Evolutionary conservation across 2,888 invertebrate species (phyloP), one percentile per base, ranked within the genome.

Genomic region (Seladonia tumulorum): DNA sequence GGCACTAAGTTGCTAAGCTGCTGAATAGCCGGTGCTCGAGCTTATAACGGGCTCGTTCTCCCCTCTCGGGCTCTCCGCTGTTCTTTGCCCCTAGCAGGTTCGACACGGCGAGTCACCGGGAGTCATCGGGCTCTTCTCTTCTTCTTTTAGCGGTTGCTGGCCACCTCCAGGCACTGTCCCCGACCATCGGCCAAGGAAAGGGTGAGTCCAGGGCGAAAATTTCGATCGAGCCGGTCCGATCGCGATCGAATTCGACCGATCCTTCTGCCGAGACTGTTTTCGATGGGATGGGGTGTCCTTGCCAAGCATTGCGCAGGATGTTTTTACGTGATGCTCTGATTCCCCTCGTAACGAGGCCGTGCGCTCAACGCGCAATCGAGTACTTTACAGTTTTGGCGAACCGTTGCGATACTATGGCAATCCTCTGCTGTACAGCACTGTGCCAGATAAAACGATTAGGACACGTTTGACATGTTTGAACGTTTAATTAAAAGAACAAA

Each of bases 41-140:
- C 96, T 96, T 95, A 95, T 95, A 95, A 95, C 94, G 93, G 96
- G 95, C 77, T 95, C 95, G 96, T 96, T 96, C 92, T 96, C 95
- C 94, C 96, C 96, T 81, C 95, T 96, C 60, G 88, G 71, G 91
- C 49, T 93, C 39, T 29, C 94, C 29, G 70, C 83, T 87, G 78
- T 87, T 90, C 89, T 94, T 96, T 96, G 60, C 94, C 91, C 82
- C 95, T 88, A 81, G 88, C 85, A 76, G 81, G 87, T 81, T 86
- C 84, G 87, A 74, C 76, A 60, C 81, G 68, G 79, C 81, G 71
- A 84, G 66, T 68, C 85, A 81, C 14, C 83, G 81, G 79, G 85
- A 72, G 79, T 74, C 70, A 81, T 79, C 85, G 68, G 53, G 79
- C 49, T 83, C 73, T 82, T 77, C 86, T 90, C 80, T 82, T 89